Conservation (phyloP, 2,113 vertebrate genomes). For the Protomyctophum bolini region DNA sequence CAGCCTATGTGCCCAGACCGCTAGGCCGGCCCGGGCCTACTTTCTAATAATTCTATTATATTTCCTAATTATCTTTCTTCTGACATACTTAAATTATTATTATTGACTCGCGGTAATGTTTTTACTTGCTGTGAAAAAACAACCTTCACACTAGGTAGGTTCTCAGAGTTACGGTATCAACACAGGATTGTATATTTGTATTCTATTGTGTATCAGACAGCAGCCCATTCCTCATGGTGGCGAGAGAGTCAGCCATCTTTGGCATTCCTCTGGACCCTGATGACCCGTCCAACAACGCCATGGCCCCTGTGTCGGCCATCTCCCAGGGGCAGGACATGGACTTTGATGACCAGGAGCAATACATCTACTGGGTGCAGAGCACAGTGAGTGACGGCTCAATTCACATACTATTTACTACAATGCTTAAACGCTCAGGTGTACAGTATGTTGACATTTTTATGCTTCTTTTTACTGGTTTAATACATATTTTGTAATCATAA, state of each 20-base stretch:
- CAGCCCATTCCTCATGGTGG: constrained; percentile 75
- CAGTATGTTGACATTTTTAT: no score
- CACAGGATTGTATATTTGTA: neutral
- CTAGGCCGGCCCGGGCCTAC: neutral
- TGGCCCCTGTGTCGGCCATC: constrained; percentile 71
- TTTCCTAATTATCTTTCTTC: neutral
- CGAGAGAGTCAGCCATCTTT: constrained; percentile 71
- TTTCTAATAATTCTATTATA: constrained; percentile 4
- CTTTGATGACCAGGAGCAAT: constrained; percentile 74
- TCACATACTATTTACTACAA: no score
- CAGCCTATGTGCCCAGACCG: no score
- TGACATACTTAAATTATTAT: no score
- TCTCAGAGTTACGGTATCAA: no score
- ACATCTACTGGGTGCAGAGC: constrained; percentile 77
- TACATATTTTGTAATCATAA: no score
- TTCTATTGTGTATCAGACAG: constrained; percentile 26
- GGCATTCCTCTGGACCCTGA: constrained; percentile 75
- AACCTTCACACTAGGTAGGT: no score
- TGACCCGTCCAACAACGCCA: constrained; percentile 76
- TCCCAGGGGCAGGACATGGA: constrained; percentile 72
- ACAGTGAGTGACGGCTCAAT: constrained; percentile 57
- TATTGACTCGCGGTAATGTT: no score
- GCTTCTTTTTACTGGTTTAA: no score
- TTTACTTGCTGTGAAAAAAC: no score
- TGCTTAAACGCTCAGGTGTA: no score